Conservation (phyloP, 2,797 vertebrate species). For the Garrulus glandarius region DNA sequence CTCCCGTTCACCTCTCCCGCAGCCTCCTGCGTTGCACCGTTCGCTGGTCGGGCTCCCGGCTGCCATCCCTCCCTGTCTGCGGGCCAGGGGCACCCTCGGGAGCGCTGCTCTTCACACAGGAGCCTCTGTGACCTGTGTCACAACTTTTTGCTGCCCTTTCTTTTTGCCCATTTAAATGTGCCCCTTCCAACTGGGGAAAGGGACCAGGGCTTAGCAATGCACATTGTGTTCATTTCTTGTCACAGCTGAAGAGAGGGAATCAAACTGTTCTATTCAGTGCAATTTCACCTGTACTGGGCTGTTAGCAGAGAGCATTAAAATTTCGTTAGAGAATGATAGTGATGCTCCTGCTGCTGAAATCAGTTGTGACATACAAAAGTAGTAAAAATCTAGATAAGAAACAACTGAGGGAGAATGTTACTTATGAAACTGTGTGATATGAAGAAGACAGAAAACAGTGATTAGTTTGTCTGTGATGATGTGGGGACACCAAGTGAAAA, state of each 20-base stretch:
- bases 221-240: neutral
- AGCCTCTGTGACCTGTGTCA: neutral
- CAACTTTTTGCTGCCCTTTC: neutral
- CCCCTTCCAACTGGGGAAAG: neutral
- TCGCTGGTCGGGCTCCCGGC: fast-evolving
- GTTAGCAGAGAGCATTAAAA: neutral
- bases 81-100: neutral
- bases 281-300: neutral
- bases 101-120: neutral
- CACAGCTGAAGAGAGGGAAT: neutral
- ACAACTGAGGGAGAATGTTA: neutral
- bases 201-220: neutral
- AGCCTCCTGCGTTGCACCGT: fast-evolving
- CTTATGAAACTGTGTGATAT: neutral
- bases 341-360: neutral
- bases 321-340: neutral
- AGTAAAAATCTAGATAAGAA: neutral
- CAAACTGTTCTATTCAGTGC: neutral
- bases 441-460: neutral
- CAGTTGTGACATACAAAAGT: neutral
- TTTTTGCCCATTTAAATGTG: neutral
- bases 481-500: neutral
- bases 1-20: fast-evolving
- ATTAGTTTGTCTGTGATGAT: neutral
- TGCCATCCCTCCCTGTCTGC: neutral